Evolutionary conservation across 2,888 invertebrate species (phyloP).

Genomic region (Pandemis cinnamomeana): DNA sequence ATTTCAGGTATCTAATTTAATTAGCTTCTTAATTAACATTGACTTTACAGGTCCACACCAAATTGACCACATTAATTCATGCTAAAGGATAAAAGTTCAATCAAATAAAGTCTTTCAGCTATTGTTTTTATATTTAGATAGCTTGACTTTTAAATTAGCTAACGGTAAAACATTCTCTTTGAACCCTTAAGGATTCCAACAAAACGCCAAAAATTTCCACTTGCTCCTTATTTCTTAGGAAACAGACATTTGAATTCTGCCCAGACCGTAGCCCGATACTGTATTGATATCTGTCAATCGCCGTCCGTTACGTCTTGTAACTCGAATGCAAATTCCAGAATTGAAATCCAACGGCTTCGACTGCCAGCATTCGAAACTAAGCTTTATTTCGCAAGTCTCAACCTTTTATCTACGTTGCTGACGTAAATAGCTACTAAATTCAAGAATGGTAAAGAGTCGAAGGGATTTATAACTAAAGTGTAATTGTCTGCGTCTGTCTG

Average conservation of each 20-base stretch:
- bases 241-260: conserved; percentile 46
- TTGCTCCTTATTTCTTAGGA: conserved; percentile 39
- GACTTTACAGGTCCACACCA: neutral
- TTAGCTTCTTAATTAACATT: neutral
- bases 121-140: neutral
- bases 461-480: conserved; percentile 61
- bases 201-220: conserved; percentile 26
- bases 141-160: neutral
- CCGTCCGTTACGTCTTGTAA: conserved; percentile 46
- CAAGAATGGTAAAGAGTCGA: conserved; percentile 57
- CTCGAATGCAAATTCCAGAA: conserved; percentile 52
- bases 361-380: neutral
- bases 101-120: neutral
- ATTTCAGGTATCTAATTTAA: neutral
- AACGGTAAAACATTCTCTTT: neutral
- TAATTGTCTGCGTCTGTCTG: conserved; percentile 61
- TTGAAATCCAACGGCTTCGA: conserved; percentile 47
- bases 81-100: neutral
- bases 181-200: conserved; percentile 45
- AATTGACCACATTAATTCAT: neutral
- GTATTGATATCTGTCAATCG: conserved; percentile 66
- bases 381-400: conserved; percentile 6
- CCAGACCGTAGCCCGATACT: conserved; percentile 49
- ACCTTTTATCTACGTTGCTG: conserved; percentile 2
- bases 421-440: conserved; percentile 42